Evolutionary conservation across 1,140 invertebrate species (phyloP), one percentile per base, ranked within the genome.

Genomic region (Episyrphus balteatus): DNA sequence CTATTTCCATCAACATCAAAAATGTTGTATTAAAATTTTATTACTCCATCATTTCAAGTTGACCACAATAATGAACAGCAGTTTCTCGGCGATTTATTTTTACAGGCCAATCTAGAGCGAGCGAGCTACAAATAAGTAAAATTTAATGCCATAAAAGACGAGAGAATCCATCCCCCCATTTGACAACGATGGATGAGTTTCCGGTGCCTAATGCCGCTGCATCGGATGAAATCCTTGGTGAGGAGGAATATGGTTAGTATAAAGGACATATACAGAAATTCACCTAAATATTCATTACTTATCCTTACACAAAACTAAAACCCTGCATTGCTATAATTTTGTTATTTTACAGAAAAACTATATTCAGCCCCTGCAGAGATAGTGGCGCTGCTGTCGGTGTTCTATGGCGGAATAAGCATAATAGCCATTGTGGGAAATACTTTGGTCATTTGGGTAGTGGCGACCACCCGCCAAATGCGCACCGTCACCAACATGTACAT

Each of bases 401-500:
- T 86, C 44, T 92, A 92, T 58, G 87, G 88, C 7, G 76, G 76
- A 30, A 89, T 91, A 58, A 88, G 86, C 17, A 70, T 88, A 1
- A 60, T 89, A 36, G 83, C 87, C 1, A 81, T 91, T 6, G 74
- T 86, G 6, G 87, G 88, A 2, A 91, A 91, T 66, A 78, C 77
- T 8, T 69, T 89, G 7, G 86, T 91, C 9, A 86, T 91, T 57
- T 84, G 83, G 79, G 81, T 89, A 33, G 82, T 90, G 5, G 75
- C 80, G 1, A 81, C 80, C 1, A 81, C 80, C 7, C 64, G 75
- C 11, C 70, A 79, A 18, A 88, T 88, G 84, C 84, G 86, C 46
- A 86, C 81, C 41, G 84, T 88, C 46, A 88, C 85, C 17, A 88
- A 88, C 61, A 84, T 81, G 56, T 88, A 84, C 68, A 88, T 89